Evolutionary conservation across 2,888 invertebrate genomes (phyloP).

Genomic region (Campoplex capitator): DNA sequence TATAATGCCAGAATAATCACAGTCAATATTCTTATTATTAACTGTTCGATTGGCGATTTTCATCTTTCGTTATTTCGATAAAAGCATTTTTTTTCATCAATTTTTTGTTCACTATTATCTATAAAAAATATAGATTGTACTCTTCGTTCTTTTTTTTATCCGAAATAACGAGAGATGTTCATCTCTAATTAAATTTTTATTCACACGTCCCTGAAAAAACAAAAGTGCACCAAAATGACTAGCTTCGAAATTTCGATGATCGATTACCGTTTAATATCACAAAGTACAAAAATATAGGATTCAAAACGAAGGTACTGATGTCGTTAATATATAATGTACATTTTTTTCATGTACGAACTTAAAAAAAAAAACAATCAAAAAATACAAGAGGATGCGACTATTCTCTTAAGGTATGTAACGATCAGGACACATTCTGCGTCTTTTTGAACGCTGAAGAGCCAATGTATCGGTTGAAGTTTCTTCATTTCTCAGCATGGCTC

Average conservation of each 20-base stretch:
- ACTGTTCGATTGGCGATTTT: neutral
- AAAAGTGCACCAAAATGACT: slow-evolving; percentile 34
- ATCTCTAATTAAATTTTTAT: neutral
- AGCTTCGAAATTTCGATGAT: slow-evolving; percentile 2
- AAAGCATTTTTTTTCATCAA: neutral
- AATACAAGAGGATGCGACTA: neutral
- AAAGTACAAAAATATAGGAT: slow-evolving; percentile 42
- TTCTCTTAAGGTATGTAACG: slow-evolving; percentile 30
- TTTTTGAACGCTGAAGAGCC: slow-evolving; percentile 3
- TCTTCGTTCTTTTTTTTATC: slow-evolving; percentile 36
- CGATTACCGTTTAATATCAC: slow-evolving; percentile 62
- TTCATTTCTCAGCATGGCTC: neutral
- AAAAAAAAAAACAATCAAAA: neutral
- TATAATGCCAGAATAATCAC: slow-evolving; percentile 1
- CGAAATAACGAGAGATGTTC: neutral
- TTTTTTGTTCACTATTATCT: neutral
- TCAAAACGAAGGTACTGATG: slow-evolving; percentile 21
- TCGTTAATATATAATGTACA: slow-evolving; percentile 11
- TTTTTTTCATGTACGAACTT: neutral
- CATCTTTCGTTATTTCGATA: neutral
- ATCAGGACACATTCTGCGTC: slow-evolving; percentile 17
- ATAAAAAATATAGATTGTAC: neutral
- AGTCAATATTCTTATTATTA: slow-evolving; percentile 1
- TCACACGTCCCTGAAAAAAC: neutral
- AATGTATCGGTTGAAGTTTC: neutral